Conservation (phyloP, 53 echinoderm and acorn worm species). For the Patiria pectinifera region DNA sequence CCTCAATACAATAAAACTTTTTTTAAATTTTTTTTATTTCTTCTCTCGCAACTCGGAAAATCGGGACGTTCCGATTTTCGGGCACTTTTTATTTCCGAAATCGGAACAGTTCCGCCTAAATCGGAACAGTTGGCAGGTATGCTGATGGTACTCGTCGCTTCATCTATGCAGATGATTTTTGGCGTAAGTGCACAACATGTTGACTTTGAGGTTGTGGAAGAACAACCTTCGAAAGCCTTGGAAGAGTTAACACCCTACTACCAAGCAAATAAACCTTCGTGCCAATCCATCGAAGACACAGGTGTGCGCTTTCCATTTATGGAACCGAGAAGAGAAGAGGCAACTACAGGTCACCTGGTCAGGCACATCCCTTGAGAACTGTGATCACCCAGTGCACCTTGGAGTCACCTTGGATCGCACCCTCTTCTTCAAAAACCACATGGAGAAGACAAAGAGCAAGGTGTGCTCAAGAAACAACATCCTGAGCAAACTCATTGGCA, state of each 20-base stretch:
- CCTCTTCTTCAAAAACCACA: constrained; percentile 46
- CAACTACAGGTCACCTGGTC: constrained; percentile 55
- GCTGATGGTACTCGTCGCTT: constrained; percentile 42
- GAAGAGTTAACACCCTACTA: constrained; percentile 44
- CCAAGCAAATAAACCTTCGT: constrained; percentile 42
- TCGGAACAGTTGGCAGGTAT: too few relatives aligned
- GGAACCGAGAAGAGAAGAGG: constrained; percentile 48
- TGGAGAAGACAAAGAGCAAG: constrained; percentile 49
- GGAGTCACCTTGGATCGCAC: constrained; percentile 60
- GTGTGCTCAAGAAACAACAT: constrained; percentile 55
- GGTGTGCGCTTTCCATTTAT: constrained; percentile 50
- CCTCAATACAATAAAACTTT: too few relatives aligned
- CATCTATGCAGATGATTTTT: constrained; percentile 66
- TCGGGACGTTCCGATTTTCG: too few relatives aligned
- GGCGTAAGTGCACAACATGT: constrained; percentile 38
- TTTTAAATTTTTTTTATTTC: too few relatives aligned
- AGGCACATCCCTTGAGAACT: neutral
- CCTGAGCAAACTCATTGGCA: constrained; percentile 31
- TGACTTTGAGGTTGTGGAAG: constrained; percentile 43
- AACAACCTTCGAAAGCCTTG: constrained; percentile 24
- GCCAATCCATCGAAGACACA: constrained; percentile 63
- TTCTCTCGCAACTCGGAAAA: too few relatives aligned
- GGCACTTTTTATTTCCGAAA: too few relatives aligned
- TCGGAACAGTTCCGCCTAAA: too few relatives aligned
- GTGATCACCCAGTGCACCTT: constrained; percentile 30